Evolutionary conservation across 2,797 vertebrate genomes (phyloP), one percentile per base, ranked within the genome.

Genomic region (Amniataba percoides): DNA sequence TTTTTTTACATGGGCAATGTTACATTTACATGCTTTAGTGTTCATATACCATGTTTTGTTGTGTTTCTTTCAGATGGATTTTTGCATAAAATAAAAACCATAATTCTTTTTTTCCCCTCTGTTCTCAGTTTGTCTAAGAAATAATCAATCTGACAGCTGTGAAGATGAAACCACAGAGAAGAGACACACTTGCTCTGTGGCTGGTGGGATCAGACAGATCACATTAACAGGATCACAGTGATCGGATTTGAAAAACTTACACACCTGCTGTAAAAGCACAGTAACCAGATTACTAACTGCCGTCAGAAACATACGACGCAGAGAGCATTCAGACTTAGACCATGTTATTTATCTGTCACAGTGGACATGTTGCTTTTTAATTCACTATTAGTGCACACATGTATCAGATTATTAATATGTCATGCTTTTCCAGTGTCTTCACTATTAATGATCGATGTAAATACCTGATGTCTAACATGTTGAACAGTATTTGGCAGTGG

Each of bases 151-250:
- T 21, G 19, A 40, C n/a, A 7, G 3, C 3, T 43, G 45, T 40
- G 5, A 49, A 13, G 40, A 55, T 46, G n/a, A 4, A 39, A 46
- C 1, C 3, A 19, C 36, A 70, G 42, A 4, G 4, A 10, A 34
- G 10, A 25, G 21, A 27, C 12, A 13, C 27, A 31, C 27, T 31
- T 31, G 27, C 27, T 31, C 27, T 31, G 27, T 31, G 27, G 27
- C 13, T 6, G 23, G 49, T 46, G 46, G 21, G 36, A 31, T 62
- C 18, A 39, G 40, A 42, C 59, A 55, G 23, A 74, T 65, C 36
- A 46, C 27, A 67, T 63, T 69, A 60, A 72, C 21, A 36, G 31
- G 43, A 74, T 80, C 64, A 80, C 15, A 43, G 19, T 71, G 66
- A 77, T 59, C 34, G 0, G 53, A 73, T 66, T 66, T 12, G 25